These are phyloP conservation scores for Rhodophaea formosa DNA, from an alignment of 2,888 invertebrate species.

Conservation along the genomic window DNA sequence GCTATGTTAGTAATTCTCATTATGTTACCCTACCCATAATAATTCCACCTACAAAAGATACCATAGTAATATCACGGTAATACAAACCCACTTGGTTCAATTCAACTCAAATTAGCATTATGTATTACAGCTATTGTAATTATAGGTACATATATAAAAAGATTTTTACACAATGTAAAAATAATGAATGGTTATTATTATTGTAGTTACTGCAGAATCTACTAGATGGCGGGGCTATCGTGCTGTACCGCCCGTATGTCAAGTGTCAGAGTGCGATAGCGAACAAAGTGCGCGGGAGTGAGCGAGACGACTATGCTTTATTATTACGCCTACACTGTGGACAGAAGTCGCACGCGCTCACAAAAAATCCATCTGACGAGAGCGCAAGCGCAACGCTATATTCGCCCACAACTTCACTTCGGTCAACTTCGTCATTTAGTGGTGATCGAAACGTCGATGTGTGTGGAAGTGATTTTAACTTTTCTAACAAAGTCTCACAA, in stretches of 20 bases:
- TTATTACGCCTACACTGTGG: slow-evolving; percentile 75
- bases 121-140: background rate
- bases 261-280: slow-evolving; percentile 42
- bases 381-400: slow-evolving; percentile 76
- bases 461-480: slow-evolving; percentile 81
- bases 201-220: slow-evolving; percentile 48
- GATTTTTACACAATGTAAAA: slow-evolving; percentile 16
- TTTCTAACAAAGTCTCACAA: slow-evolving; percentile 78
- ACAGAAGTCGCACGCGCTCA: slow-evolving; percentile 75
- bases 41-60: background rate
- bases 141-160: slow-evolving; percentile 11
- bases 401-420: slow-evolving; percentile 80
- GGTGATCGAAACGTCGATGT: slow-evolving; percentile 78
- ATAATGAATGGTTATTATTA: slow-evolving; percentile 33
- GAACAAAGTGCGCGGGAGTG: slow-evolving; percentile 33
- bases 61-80: background rate
- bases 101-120: slow-evolving; percentile 5
- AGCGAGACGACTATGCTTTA: slow-evolving; percentile 63
- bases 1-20: slow-evolving; percentile 2
- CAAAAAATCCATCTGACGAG: slow-evolving; percentile 71
- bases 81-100: background rate
- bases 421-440: slow-evolving; percentile 78
- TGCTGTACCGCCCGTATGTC: slow-evolving; percentile 41
- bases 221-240: slow-evolving; percentile 67
- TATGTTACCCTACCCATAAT: background rate